A percentile compares a stretch with the other conserved stretches of the same genome.
These are phyloP conservation scores for Oscarella lobularis DNA, from an alignment of 37 sponge, comb jelly and placozoan species.

Conservation along the genomic window DNA sequence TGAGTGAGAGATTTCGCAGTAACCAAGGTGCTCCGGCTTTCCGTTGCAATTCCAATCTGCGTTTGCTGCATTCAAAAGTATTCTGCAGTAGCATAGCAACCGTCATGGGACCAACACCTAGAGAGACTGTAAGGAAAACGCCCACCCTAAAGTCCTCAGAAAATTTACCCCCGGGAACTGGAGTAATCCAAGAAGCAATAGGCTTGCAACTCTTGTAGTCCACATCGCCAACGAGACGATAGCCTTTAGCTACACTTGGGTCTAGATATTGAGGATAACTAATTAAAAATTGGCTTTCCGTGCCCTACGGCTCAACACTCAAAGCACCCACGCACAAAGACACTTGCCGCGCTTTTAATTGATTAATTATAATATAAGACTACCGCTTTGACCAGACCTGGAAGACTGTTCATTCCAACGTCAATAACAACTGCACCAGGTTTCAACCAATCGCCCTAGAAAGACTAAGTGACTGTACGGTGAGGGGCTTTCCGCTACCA, in stretches of 20 bases:
- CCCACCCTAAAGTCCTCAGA: neutral
- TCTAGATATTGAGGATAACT: no score
- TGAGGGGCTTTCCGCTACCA: neutral
- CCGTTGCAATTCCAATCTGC: neutral
- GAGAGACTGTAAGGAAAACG: neutral
- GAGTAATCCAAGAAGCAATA: constrained; percentile 85
- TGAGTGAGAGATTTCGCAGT: constrained; percentile 58
- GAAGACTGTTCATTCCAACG: constrained; percentile 85
- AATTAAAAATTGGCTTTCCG: no score
- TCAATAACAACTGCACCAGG: constrained; percentile 94
- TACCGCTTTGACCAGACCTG: constrained; percentile 22
- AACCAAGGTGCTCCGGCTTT: constrained; percentile 27
- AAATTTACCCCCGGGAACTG: constrained; percentile 80
- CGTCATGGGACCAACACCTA: constrained; percentile 96
- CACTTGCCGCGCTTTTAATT: no score
- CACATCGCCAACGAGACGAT: constrained; percentile 84
- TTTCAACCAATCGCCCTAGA: constrained; percentile 66
- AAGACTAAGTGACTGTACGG: constrained; percentile 23
- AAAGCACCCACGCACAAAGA: no score
- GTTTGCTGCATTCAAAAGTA: constrained; percentile 54
- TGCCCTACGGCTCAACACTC: no score
- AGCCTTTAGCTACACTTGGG: no score
- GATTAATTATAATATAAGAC: neutral
- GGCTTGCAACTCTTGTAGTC: constrained; percentile 47
- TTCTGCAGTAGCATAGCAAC: constrained; percentile 95